phyloP scores from a whole-genome alignment of 2,888 invertebrate species.

The Orgyia antiqua region DNA sequence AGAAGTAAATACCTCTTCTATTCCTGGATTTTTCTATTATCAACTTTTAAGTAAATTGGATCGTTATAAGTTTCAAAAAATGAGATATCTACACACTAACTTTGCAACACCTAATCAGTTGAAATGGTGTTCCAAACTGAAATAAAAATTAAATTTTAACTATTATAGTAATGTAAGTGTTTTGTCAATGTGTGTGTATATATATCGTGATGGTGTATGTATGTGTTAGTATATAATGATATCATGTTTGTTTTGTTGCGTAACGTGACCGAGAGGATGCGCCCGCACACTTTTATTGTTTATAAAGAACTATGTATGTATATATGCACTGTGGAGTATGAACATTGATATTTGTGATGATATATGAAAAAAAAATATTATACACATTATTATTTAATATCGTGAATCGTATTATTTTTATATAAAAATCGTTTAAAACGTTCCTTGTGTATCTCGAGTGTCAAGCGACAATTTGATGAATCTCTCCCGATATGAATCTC shows the following conservation, averaged over 20 bases:
- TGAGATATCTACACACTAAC: no score
- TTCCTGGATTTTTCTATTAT: no score
- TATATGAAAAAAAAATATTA: slow-evolving; percentile 46
- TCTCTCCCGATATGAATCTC: slow-evolving; percentile 21
- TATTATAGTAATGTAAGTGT: no score
- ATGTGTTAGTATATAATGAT: slow-evolving; percentile 28
- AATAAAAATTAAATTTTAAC: no score
- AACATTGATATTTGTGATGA: slow-evolving; percentile 63
- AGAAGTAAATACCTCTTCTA: no score
- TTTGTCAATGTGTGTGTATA: no score
- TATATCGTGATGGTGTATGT: no score
- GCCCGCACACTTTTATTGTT: slow-evolving; percentile 20
- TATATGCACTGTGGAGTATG: slow-evolving; percentile 70
- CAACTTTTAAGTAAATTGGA: no score
- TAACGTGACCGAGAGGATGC: slow-evolving; percentile 38
- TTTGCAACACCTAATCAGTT: no score
- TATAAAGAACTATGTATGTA: slow-evolving; percentile 44
- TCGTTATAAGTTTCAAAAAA: no score
- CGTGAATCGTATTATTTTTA: slow-evolving; percentile 68
- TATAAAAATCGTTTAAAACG: slow-evolving; percentile 56
- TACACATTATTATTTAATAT: slow-evolving; percentile 54
- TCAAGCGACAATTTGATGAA: slow-evolving; percentile 35
- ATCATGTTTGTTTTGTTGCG: slow-evolving; percentile 33
- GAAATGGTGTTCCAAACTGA: no score
- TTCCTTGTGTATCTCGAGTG: slow-evolving; percentile 35